Conservation (phyloP, 2,888 invertebrate species). For the Anorthoa munda region DNA sequence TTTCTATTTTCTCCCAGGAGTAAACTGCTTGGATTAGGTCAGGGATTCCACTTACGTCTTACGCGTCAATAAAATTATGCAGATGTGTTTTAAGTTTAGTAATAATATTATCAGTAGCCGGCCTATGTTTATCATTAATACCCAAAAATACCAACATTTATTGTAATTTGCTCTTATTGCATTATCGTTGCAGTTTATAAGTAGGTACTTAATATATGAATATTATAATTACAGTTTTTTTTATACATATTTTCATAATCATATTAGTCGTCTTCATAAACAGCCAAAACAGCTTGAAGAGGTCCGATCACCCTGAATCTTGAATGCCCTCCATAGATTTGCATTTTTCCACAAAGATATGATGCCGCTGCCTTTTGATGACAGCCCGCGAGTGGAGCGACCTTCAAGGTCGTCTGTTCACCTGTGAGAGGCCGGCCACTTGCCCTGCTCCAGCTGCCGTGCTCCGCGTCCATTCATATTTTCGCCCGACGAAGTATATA, state of each 20-base stretch:
- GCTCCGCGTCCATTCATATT: background rate
- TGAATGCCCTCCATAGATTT: background rate
- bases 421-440: conserved; percentile 1
- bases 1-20: background rate
- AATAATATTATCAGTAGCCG: background rate
- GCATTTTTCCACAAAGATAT: background rate
- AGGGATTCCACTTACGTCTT: background rate
- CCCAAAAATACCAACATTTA: background rate
- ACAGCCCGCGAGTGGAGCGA: background rate
- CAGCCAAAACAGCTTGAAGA: background rate
- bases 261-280: background rate
- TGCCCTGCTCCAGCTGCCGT: background rate
- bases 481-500: no score
- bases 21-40: background rate
- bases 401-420: conserved; percentile 19
- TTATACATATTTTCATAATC: background rate
- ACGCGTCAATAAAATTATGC: background rate
- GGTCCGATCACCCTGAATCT: background rate
- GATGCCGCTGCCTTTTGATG: no score
- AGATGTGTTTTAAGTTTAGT: background rate
- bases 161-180: background rate
- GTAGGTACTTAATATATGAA: no score
- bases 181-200: background rate
- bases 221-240: no score
- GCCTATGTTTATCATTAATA: background rate